A percentile compares a stretch with the other conserved stretches of the same genome.
These are phyloP conservation scores for Coccyzus lansbergi DNA, from an alignment of 2,797 vertebrate genomes.

Conservation along the genomic window DNA sequence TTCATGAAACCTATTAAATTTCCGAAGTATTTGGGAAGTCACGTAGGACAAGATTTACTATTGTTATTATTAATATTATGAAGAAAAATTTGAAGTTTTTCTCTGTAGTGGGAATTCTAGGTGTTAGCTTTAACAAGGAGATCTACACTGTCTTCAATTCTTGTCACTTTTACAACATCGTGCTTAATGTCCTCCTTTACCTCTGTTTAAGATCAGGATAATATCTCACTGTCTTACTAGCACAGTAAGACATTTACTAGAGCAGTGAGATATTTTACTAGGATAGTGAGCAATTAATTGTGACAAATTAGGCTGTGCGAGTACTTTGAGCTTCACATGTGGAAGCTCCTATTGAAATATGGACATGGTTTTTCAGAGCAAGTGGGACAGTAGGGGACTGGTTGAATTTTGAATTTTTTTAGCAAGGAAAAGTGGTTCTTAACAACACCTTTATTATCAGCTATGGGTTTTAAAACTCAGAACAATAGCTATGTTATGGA, in stretches of 20 bases:
- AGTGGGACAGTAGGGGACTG: background rate
- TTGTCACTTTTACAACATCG: background rate
- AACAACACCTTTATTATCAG: background rate
- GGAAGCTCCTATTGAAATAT: background rate
- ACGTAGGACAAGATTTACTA: background rate
- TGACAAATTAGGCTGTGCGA: conserved; percentile 9
- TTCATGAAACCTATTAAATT: background rate
- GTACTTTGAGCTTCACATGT: background rate
- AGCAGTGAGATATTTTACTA: background rate
- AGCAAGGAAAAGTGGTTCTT: background rate
- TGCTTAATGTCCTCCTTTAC: background rate
- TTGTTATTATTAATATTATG: background rate
- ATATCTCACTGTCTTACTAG: background rate
- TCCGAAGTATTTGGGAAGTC: background rate
- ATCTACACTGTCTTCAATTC: background rate
- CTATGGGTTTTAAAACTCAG: background rate
- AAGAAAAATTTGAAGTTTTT: background rate
- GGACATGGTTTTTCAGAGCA: background rate
- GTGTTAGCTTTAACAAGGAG: background rate
- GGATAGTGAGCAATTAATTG: background rate
- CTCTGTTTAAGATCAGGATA: background rate
- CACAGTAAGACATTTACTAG: conserved; percentile 1
- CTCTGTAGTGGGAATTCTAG: background rate
- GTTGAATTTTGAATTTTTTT: background rate
- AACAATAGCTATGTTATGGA: conserved; percentile 7